These are phyloP conservation scores for Pantelozetes paolii DNA, from an alignment of 2,888 invertebrate genomes.

Conservation along the genomic window DNA sequence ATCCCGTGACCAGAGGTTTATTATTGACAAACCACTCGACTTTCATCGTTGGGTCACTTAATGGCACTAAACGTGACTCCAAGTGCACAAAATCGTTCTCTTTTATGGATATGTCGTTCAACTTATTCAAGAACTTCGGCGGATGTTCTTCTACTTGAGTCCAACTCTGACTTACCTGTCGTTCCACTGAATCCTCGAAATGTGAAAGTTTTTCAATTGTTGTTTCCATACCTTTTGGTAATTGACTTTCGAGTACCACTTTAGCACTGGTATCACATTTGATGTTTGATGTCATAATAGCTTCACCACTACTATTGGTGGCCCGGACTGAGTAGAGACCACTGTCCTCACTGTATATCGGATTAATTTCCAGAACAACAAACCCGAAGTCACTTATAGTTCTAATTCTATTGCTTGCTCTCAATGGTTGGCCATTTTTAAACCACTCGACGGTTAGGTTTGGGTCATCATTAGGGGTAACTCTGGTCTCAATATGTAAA, in stretches of 20 bases:
- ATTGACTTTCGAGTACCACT: slow-evolving; percentile 82
- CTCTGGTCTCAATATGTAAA: slow-evolving; percentile 86
- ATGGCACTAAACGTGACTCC: slow-evolving; percentile 90
- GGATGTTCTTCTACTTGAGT: slow-evolving; percentile 51
- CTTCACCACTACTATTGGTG: slow-evolving; percentile 78
- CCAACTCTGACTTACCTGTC: slow-evolving; percentile 20
- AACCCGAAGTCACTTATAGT: slow-evolving; percentile 75
- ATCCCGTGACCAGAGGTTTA: slow-evolving; percentile 55
- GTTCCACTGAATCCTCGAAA: neutral
- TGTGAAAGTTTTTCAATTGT: slow-evolving; percentile 83
- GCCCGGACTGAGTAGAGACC: slow-evolving; percentile 94
- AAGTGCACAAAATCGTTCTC: slow-evolving; percentile 68
- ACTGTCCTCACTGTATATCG: slow-evolving; percentile 94
- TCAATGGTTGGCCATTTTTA: slow-evolving; percentile 67
- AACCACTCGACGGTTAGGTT: slow-evolving; percentile 89
- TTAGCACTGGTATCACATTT: slow-evolving; percentile 64
- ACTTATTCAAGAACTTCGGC: slow-evolving; percentile 37
- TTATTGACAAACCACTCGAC: slow-evolving; percentile 91
- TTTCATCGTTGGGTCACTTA: slow-evolving; percentile 81
- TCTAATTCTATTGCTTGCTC: slow-evolving; percentile 48
- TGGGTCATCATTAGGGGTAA: slow-evolving; percentile 71
- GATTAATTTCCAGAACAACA: slow-evolving; percentile 89
- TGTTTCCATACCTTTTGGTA: slow-evolving; percentile 87
- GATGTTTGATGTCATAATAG: slow-evolving; percentile 59
- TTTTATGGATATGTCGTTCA: slow-evolving; percentile 44